Evolutionary conservation across 2,113 vertebrate genomes (phyloP), one percentile per base, ranked within the genome.

Genomic region (Oncorhynchus gorbuscha): DNA sequence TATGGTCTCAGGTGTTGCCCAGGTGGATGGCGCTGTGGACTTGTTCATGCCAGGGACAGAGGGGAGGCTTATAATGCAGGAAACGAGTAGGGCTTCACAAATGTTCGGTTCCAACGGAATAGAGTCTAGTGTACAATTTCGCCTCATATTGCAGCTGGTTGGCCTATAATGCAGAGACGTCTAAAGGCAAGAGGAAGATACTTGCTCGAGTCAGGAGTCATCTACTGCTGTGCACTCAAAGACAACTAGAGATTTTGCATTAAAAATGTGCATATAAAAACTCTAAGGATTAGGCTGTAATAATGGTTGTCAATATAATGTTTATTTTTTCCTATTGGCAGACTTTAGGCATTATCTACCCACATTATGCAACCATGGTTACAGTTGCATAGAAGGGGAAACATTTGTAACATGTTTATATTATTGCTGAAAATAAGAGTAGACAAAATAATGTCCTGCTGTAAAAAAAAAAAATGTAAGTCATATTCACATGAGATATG

Each of bases 91-190:
- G 4, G 64, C 2, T 20, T 58, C 28, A 9, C 8, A 3, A 65
- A 18, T 30, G 49, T 59, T 62, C 20, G 70, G 35, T 9, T 6
- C 69, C 65, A 49, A 58, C 4, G 55, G 58, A 51, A 16, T 16
- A 51, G 5, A 28, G 30, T 24, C 32, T n/a, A n/a, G 59, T n/a
- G 59, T 74, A 26, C 55, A 39, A 11, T 58, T 13, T 32, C 18
- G 18, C 20, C 30, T 7, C 16, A 26, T 18, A 35, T 69, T 62
- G 39, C 61, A 59, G 28, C n/a, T 24, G 48, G 55, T 45, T 5
- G 39, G 16, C 14, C 12, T n/a, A 62, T 22, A 62, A 72, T 72
- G n/a, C 65, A 76, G 64, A 65, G 71, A 81, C 65, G 69, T 73
- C 74, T 62, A 73, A 74, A 72, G 69, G 74, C 62, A 69, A 24